Evolutionary conservation across 2,113 vertebrate genomes (phyloP), one percentile per base, ranked within the genome.

Genomic region (Callaeas wilsoni): DNA sequence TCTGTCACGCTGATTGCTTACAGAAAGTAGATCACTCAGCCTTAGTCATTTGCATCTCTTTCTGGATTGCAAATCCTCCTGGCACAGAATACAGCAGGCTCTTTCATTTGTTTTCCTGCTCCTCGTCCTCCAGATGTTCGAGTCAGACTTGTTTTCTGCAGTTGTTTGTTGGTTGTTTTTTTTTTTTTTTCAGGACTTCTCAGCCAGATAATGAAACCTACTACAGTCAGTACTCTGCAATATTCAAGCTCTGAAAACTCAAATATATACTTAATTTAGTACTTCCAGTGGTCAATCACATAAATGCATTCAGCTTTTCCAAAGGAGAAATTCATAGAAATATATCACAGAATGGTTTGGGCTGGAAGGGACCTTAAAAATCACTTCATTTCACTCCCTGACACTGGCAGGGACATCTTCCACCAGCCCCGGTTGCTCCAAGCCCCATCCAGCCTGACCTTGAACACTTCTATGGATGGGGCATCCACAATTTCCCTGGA

Each of bases 51-150:
- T 94, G 84, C 92, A 97, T 94, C 79, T 90, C 93, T 57, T 82
- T 96, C 94, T 96, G 90, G 91, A 75, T 91, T 91, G 86, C 76
- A 92, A 92, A 67, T 71, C 71, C 79, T 92, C 70, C 92, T 96
- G 92, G 93, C 92, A 87, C 55, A 33, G 87, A 95, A 18, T 42
- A 87, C 85, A 96, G 87, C 69, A 59, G 73, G 93, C 47, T 57
- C 90, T 95, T 96, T 96, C 92, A 95, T 97, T 97, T 97, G 89
- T 92, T 94, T 96, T 80, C 65, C 84, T 90, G 41, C 88, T 84
- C 57, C 74, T 93, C 1, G 4, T 96, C 60, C 81, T 96, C 94
- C 97, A 97, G 96, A 96, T 97, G 97, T 96, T 97, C 94, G 53
- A 95, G 87, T 94, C 94, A 76, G 77, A 77, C 95, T 97, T 92